These are phyloP conservation scores for Hephaestus fuliginosus DNA, from an alignment of 2,797 vertebrate species.

Conservation along the genomic window DNA sequence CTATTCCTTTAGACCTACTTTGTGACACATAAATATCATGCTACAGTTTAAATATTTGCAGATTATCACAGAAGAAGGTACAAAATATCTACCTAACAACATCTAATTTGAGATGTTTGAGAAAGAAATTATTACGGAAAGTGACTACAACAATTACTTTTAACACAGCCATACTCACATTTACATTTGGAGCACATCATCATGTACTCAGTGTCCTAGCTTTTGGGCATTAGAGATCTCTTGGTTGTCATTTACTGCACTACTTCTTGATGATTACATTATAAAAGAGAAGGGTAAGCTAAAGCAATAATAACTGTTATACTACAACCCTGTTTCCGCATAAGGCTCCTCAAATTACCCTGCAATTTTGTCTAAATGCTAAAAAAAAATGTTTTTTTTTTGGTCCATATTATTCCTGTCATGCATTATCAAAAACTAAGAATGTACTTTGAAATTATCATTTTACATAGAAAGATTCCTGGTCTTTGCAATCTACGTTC, in stretches of 20 bases:
- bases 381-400: slow-evolving; percentile 55
- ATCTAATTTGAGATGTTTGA: slow-evolving; percentile 77
- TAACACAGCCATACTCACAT: slow-evolving; percentile 84
- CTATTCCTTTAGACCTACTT: slow-evolving; percentile 74
- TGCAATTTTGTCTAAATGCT: slow-evolving; percentile 70
- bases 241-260: slow-evolving; percentile 66
- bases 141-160: slow-evolving; percentile 79
- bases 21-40: slow-evolving; percentile 85
- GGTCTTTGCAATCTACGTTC: slow-evolving; percentile 38
- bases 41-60: slow-evolving; percentile 86
- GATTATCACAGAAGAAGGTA: slow-evolving; percentile 83
- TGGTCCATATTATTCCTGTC: slow-evolving; percentile 64
- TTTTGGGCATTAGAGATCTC: slow-evolving; percentile 60
- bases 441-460: slow-evolving; percentile 48
- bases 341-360: slow-evolving; percentile 81
- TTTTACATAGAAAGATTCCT: slow-evolving; percentile 44
- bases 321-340: slow-evolving; percentile 85
- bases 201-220: slow-evolving; percentile 70
- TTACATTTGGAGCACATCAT: slow-evolving; percentile 82
- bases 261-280: slow-evolving; percentile 60
- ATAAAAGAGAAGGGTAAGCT: slow-evolving; percentile 66
- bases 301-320: slow-evolving; percentile 64
- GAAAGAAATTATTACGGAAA: slow-evolving; percentile 79
- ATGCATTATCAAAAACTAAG: slow-evolving; percentile 63
- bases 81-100: slow-evolving; percentile 85